Base-by-base conservation (phyloP, 2,113 vertebrate species). In the Mixornis gularis region DNA sequence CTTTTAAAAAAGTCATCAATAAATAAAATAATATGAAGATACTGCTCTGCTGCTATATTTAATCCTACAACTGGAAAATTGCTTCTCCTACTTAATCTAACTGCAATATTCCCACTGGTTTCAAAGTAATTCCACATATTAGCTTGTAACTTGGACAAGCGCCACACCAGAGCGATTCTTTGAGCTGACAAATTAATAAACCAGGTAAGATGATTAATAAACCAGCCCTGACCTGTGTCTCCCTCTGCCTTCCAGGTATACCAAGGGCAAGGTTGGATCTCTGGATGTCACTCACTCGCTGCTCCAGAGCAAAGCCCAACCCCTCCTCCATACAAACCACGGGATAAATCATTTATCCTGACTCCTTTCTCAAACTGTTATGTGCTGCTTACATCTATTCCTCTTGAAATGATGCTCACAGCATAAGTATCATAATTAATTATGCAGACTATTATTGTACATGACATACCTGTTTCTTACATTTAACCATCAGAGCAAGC, bases 181-280 rank as follows among this genome's bases (percentile, higher is more conserved):
- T 68, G 72, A 92, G 85, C 69, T 88, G 85, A 86, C 72, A 90
- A 92, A 94, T 95, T 87, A 93, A 89, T 63, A 83, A 85, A 87
- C 2, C 74, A 78, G 74, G 91, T 85, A 34, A 91, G 91, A 70
- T 0, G 7, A 36, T 36, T 36, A 36, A 36, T 36, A 36, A 36
- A 36, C 36, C 25, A 70, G 74, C 55, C 59, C 70, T 85, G 78
- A 89, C 80, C 66, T 46, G 41, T 16, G 34, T 8, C 64, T 68
- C 30, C 56, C 49, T 59, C 49, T 5, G 3, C 65, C 55, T 79
- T 53, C n/a, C 66, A 91, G 49, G 58, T 13, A 20, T 0, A 49
- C 38, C 43, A 41, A 81, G 89, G 74, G 59, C 89, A 85, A 34
- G 58, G 64, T 0, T 43, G 18, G 30, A 66, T 38, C 21, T 74